Evolutionary conservation across 2,797 vertebrate species (phyloP).

Genomic region (Cirrhinus mrigala): DNA sequence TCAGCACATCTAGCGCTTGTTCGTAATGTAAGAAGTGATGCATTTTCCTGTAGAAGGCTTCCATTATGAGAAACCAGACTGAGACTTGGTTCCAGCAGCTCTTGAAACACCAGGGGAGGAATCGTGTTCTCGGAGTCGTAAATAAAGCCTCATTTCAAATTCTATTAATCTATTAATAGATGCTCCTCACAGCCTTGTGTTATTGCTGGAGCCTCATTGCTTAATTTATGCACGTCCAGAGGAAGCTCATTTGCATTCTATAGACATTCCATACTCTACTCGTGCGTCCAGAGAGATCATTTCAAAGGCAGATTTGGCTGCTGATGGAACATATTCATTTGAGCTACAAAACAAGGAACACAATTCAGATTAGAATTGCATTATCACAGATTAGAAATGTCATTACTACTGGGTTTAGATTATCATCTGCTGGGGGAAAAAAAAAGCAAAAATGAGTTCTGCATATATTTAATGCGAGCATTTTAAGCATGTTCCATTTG

Average conservation of each 20-base stretch:
- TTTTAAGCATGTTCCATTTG: background rate
- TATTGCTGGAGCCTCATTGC: constrained; percentile 81
- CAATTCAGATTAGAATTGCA: constrained; percentile 51
- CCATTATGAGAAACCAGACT: constrained; percentile 33
- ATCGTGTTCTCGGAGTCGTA: constrained; percentile 70
- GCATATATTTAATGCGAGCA: background rate
- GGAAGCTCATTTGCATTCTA: constrained; percentile 83
- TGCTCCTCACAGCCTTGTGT: constrained; percentile 78
- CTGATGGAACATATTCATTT: constrained; percentile 76
- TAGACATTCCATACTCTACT: constrained; percentile 72
- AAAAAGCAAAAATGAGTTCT: background rate
- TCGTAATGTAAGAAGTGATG: background rate
- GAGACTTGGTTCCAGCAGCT: constrained; percentile 2
- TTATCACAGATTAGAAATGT: constrained; percentile 49
- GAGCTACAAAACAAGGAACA: constrained; percentile 66
- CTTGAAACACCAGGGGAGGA: constrained; percentile 66
- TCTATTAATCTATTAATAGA: constrained; percentile 75
- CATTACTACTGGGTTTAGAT: constrained; percentile 52
- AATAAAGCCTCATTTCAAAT: constrained; percentile 81
- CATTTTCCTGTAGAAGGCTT: constrained; percentile 11
- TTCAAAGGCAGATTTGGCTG: constrained; percentile 77
- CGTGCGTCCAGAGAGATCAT: constrained; percentile 78
- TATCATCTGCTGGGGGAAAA: constrained; percentile 19
- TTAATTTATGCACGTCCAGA: constrained; percentile 83
- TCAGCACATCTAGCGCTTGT: constrained; percentile 10